Evolutionary conservation across 2,113 vertebrate species (phyloP).

Genomic region (Chamaea fasciata): DNA sequence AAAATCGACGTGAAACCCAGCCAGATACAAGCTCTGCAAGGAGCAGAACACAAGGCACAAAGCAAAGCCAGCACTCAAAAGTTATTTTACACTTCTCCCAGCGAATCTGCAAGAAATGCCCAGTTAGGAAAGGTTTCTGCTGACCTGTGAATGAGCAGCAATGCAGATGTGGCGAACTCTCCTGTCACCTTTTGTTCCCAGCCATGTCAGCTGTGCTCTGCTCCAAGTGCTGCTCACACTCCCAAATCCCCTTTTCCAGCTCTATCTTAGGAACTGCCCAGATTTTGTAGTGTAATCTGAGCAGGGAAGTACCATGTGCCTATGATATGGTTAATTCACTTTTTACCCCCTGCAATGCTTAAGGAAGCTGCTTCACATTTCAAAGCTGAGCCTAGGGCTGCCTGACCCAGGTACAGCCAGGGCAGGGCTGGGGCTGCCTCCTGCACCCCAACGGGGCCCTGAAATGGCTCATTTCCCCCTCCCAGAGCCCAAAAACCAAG

Average conservation of each 20-base stretch:
- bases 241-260: conserved; percentile 43
- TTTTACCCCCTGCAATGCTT: conserved; percentile 29
- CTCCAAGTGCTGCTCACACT: conserved; percentile 46
- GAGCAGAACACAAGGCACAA: neutral
- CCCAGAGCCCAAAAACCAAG: neutral
- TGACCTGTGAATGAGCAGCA: conserved; percentile 14
- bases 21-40: neutral
- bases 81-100: neutral
- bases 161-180: neutral
- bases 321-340: conserved; percentile 61
- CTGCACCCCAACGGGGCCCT: neutral
- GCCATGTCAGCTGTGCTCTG: conserved; percentile 48
- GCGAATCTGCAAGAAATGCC: neutral
- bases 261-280: conserved; percentile 60
- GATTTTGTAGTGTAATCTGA: conserved; percentile 70
- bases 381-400: conserved; percentile 6
- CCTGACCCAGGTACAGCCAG: neutral
- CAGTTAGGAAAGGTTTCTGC: neutral
- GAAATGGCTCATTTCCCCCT: neutral
- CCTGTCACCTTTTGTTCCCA: conserved; percentile 61
- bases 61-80: conserved; percentile 10
- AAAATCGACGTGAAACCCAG: neutral
- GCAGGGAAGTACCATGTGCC: conserved; percentile 65
- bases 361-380: conserved; percentile 38
- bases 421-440: neutral